These are phyloP conservation scores for Darevskia nairensis DNA, from an alignment of 2,797 vertebrate genomes.

Conservation along the genomic window DNA sequence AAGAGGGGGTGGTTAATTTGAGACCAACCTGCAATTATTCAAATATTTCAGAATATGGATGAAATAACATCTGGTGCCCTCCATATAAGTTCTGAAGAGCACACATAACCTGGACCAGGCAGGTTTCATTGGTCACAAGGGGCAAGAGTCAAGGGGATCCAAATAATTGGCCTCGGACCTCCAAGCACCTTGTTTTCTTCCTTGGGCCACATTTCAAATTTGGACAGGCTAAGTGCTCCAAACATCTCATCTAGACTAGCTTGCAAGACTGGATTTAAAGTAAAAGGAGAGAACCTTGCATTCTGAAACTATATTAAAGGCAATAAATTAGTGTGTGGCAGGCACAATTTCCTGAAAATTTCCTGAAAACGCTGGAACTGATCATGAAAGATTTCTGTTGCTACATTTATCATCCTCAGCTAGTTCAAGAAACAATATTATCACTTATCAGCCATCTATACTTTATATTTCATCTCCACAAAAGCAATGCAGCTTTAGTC, in stretches of 20 bases:
- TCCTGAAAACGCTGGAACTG: constrained; percentile 9
- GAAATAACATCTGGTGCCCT: not conserved
- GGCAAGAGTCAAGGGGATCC: not conserved
- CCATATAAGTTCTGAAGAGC: too few species aligned
- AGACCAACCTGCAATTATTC: not conserved
- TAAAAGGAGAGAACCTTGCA: constrained; percentile 20
- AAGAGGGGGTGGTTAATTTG: not conserved
- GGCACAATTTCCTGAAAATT: constrained; percentile 31
- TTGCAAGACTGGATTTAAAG: constrained; percentile 27
- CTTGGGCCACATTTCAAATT: not conserved
- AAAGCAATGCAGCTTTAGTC: not conserved
- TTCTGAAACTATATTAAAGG: constrained; percentile 13
- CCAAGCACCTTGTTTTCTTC: not conserved
- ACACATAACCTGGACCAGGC: not conserved
- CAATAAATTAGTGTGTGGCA: not conserved
- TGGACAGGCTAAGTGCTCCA: not conserved
- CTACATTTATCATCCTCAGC: not conserved
- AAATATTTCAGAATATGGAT: not conserved
- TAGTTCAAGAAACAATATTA: not conserved
- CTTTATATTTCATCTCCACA: not conserved
- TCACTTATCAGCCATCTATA: not conserved
- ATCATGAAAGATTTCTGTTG: not conserved
- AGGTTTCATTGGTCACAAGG: not conserved
- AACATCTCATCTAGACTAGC: not conserved
- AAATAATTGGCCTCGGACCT: not conserved